Evolutionary conservation across 2,113 vertebrate species (phyloP).

Genomic region (Cyphomyrus plagiostoma): DNA sequence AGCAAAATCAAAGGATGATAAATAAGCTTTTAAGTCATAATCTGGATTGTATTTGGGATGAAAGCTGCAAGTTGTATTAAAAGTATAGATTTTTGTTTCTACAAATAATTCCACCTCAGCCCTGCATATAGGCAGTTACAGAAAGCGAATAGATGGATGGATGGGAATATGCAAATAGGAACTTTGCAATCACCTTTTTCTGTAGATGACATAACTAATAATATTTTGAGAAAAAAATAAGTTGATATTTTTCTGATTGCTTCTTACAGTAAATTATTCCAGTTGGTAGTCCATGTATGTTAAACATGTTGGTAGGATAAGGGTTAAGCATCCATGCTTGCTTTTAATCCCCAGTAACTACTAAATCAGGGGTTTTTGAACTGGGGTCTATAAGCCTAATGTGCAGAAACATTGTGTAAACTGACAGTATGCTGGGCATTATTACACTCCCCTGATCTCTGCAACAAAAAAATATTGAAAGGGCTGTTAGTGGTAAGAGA

Average conservation of each 20-base stretch:
- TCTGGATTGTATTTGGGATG: background rate
- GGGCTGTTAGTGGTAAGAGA: background rate
- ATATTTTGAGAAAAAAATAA: background rate
- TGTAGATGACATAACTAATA: background rate
- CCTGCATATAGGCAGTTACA: too few species aligned
- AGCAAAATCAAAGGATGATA: background rate
- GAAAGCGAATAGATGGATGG: too few species aligned
- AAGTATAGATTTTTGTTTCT: too few species aligned
- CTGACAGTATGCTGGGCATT: background rate
- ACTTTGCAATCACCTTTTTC: background rate
- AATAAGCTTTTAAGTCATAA: background rate
- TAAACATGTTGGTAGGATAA: background rate
- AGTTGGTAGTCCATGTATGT: background rate
- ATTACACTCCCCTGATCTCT: background rate
- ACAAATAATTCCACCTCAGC: background rate
- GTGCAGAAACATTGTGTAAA: background rate
- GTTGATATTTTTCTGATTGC: background rate
- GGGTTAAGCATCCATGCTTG: background rate
- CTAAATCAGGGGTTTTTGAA: background rate
- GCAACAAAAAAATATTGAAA: background rate
- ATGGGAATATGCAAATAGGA: background rate
- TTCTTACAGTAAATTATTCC: background rate
- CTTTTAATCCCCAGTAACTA: background rate
- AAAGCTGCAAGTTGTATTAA: too few species aligned
- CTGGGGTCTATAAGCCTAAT: background rate